Evolutionary conservation across 2,888 invertebrate genomes (phyloP), one percentile per base, ranked within the genome.

Genomic region (Epirrita christyi): DNA sequence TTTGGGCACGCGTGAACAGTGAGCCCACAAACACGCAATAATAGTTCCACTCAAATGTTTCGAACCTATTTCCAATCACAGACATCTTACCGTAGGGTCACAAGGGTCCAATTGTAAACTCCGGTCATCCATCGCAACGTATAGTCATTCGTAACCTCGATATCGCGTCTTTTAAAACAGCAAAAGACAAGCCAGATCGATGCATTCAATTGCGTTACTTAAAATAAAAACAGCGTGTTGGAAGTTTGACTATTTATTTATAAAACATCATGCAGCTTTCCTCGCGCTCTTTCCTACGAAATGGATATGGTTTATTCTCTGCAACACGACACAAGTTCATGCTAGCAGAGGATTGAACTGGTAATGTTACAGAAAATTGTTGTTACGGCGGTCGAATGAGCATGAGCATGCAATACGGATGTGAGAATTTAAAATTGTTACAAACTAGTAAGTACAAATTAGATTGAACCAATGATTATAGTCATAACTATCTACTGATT

Each of bases 11-110:
- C 47, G 42, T 61, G 76, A 86, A 86, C 87, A 83, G 72, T 82
- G 87, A 86, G 83, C 84, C 86, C 87, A 86, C 87, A 85, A 82
- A 66, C 44, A 67, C 70, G 70, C 70, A 46, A 53, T 50, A 56
- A 53, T 46, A 48, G 61, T 67, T 68, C 67, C 65, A 64, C 69
- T 71, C 71, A 76, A n/a, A 73, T 72, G 53, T 15, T 49, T 21
- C 48, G 9, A 42, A 48, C 43, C 43, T 54, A 51, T 38, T 40
- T 42, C 42, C 10, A 37, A 50, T 47, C 44, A 40, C 29, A 34
- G 28, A 27, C 46, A 29, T 63, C 67, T 67, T 67, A 67, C 64
- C 67, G 45, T 42, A 29, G 21, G 2, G 2, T 21, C 54, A 32
- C 32, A 44, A 36, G 28, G 49, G n/a, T 57, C 60, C 61, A 34